Percentiles rank a stretch among this genome's conserved stretches.
Conservation (phyloP, 2,797 vertebrate species). For the Pteronotus mesoamericanus region DNA sequence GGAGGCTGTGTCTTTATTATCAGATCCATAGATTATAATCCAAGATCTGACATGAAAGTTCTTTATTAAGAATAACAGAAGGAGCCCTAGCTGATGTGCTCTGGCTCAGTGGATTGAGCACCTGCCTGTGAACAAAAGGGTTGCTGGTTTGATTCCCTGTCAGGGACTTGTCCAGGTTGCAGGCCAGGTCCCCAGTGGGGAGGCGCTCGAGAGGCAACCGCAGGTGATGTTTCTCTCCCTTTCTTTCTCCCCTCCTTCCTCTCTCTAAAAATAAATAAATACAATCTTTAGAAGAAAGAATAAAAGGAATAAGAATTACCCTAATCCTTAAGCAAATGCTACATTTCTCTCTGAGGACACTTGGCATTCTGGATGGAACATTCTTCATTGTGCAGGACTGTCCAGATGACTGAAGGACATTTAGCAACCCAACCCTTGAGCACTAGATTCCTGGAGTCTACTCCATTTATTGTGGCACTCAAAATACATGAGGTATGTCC, state of each 20-base stretch:
- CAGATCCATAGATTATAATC: not conserved
- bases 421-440: not conserved
- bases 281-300: too few species aligned
- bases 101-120: too few species aligned
- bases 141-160: too few species aligned
- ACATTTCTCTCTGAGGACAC: not conserved
- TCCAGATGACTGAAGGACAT: not conserved
- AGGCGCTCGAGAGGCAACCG: too few species aligned
- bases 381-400: not conserved
- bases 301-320: not conserved
- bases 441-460: not conserved
- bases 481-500: not conserved
- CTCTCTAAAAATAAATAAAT: too few species aligned
- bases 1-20: not conserved
- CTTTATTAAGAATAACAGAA: not conserved
- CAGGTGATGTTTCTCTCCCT: too few species aligned
- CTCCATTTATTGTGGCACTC: not conserved
- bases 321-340: not conserved
- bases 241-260: too few species aligned
- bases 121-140: too few species aligned
- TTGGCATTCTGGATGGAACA: not conserved
- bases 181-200: too few species aligned
- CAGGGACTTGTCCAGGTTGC: too few species aligned
- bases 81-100: too few species aligned
- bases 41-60: not conserved